Evolutionary conservation across 2,797 vertebrate species (phyloP).

Genomic region (Lagorchestes hirsutus): DNA sequence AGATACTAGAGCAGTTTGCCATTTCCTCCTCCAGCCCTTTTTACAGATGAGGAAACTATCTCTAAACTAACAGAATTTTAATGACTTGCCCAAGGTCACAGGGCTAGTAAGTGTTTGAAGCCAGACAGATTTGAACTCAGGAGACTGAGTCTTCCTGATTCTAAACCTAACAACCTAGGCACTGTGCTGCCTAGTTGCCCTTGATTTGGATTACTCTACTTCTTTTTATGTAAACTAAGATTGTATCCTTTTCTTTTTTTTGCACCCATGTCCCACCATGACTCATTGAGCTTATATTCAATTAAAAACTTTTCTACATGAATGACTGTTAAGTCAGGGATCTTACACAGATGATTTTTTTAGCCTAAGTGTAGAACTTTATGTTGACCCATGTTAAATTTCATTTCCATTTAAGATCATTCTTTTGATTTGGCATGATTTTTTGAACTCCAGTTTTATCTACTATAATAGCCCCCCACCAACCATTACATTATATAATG

Average conservation of each 20-base stretch:
- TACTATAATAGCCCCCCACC: not conserved
- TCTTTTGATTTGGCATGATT: not conserved
- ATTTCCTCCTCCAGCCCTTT: not conserved
- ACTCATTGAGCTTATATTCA: too few relatives aligned
- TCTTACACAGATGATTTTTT: not conserved
- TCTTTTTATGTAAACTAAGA: not conserved
- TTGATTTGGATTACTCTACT: not conserved
- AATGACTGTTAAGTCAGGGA: not conserved
- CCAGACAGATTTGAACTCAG: not conserved
- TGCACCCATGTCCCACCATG: not conserved
- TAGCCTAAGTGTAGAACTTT: not conserved
- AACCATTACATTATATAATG: not conserved
- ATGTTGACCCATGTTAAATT: not conserved
- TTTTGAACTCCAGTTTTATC: not conserved
- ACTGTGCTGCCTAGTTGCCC: not conserved
- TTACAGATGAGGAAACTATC: not conserved
- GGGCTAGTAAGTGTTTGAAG: not conserved
- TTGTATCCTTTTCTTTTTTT: not conserved
- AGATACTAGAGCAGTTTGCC: not conserved
- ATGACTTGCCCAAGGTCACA: not conserved
- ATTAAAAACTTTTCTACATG: not conserved
- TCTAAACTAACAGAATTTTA: not conserved
- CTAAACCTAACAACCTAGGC: not conserved
- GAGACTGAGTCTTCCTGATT: not conserved
- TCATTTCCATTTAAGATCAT: not conserved